Evolutionary conservation across 2,113 vertebrate species (phyloP), one percentile per base, ranked within the genome.

Genomic region (Saguinus imperator): DNA sequence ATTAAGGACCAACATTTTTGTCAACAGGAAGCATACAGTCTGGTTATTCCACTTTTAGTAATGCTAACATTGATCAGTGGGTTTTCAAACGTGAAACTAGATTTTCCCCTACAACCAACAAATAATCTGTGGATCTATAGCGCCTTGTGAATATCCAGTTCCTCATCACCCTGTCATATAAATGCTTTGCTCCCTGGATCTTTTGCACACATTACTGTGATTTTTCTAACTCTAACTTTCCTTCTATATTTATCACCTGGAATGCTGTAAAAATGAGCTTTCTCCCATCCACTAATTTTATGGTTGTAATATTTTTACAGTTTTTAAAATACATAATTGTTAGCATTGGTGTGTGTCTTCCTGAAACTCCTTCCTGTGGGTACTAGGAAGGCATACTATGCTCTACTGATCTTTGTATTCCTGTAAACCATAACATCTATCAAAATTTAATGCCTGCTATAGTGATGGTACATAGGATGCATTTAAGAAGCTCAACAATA

Each of bases 251-350:
- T 91, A 50, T 68, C 73, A 80, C 32, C 81, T 93, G 25, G 70
- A 87, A 91, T 91, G 77, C 50, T 89, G 35, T 64, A 87, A 95
- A 82, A 91, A 58, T 32, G 10, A 73, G 66, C 55, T 94, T 48
- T 80, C 43, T 8, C 25, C n/a, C 80, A 94, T 89, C 50, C 95
- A 45, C 23, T 40, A 72, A 76, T 76, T 70, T 52, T 16, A 58
- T 82, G 73, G 32, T 84, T 94, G 40, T 45, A 58, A 18, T 37
- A 61, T 72, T 55, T 88, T 94, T 73, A 87, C 79, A 66, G 8
- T 48, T 83, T 48, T 81, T 75, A 25, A 90, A 68, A 81, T 48
- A 23, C 79, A 43, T 73, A 55, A 37, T 85, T 76, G 83, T 86
- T 73, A 75, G 66, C 85, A 87, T 81, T 66, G 37, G 27, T 61